Evolutionary conservation across 2,888 invertebrate genomes (phyloP).

Genomic region (Melipona bicolor): DNA sequence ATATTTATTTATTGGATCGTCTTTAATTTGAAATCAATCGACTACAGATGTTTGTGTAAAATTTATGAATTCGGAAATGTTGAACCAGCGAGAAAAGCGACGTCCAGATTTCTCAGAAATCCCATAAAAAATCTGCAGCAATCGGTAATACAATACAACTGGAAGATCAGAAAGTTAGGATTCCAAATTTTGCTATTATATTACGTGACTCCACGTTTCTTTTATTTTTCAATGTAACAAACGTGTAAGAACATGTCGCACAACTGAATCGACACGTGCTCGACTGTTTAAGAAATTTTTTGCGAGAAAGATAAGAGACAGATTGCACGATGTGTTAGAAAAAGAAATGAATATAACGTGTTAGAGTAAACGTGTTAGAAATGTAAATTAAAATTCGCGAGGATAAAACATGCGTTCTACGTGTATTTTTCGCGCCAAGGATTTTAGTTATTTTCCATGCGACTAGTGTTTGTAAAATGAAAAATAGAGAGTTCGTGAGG

Average conservation of each 20-base stretch:
- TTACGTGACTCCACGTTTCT: background rate
- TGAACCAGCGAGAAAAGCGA: too few species aligned
- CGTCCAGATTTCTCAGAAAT: background rate
- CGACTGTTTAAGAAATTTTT: background rate
- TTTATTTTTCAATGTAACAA: background rate
- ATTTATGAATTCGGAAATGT: too few species aligned
- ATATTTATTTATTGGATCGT: background rate
- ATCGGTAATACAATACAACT: background rate
- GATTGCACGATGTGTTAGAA: background rate
- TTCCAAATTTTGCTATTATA: background rate
- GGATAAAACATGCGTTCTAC: background rate
- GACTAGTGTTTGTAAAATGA: conserved; percentile 2
- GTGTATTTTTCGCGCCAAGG: background rate
- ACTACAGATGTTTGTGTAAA: too few species aligned
- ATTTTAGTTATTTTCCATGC: background rate
- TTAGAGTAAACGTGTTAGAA: background rate
- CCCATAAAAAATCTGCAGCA: background rate
- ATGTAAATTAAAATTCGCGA: conserved; percentile 3
- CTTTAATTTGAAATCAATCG: background rate
- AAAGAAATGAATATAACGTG: background rate
- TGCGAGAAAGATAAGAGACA: background rate
- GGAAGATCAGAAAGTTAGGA: background rate
- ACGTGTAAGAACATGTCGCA: background rate
- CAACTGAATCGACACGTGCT: background rate
- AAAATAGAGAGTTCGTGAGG: background rate